A percentile compares a stretch with the other conserved stretches of the same genome.
Conservation (phyloP, 1,140 invertebrate species). For the Ooceraea biroi region DNA sequence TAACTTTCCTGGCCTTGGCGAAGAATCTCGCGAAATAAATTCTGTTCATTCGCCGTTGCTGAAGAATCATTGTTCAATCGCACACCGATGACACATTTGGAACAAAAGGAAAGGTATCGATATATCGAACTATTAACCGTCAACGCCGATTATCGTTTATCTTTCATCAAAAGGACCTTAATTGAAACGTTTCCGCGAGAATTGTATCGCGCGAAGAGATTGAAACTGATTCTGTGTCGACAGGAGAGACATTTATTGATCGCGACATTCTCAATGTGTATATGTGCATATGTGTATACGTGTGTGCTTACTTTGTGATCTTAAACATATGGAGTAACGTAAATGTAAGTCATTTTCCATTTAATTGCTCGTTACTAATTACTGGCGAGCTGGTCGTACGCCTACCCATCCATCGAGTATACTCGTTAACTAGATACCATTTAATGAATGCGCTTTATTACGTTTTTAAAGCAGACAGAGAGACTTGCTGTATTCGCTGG, state of each 20-base stretch:
- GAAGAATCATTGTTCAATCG: background rate
- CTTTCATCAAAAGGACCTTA: slow-evolving; percentile 9
- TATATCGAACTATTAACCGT: no score
- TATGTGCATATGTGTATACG: background rate
- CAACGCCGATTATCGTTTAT: no score
- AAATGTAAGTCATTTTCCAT: slow-evolving; percentile 5
- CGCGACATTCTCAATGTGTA: slow-evolving; percentile 24
- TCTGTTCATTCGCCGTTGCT: background rate
- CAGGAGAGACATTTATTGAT: background rate
- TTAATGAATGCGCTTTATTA: background rate
- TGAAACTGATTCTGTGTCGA: slow-evolving; percentile 1
- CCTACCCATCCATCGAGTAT: background rate
- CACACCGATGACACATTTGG: background rate
- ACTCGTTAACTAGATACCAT: background rate
- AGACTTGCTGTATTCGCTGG: background rate
- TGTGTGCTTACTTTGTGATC: background rate
- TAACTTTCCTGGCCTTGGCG: background rate
- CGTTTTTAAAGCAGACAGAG: background rate
- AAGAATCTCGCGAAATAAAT: no score
- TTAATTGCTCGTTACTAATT: slow-evolving; percentile 32
- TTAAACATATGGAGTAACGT: background rate
- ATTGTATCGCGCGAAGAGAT: slow-evolving; percentile 12
- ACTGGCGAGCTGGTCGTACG: background rate
- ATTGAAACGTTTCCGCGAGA: slow-evolving; percentile 2
- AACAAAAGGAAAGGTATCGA: background rate